phyloP scores from a whole-genome alignment of 2,113 vertebrate genomes.

The Psephotus haematonotus region DNA sequence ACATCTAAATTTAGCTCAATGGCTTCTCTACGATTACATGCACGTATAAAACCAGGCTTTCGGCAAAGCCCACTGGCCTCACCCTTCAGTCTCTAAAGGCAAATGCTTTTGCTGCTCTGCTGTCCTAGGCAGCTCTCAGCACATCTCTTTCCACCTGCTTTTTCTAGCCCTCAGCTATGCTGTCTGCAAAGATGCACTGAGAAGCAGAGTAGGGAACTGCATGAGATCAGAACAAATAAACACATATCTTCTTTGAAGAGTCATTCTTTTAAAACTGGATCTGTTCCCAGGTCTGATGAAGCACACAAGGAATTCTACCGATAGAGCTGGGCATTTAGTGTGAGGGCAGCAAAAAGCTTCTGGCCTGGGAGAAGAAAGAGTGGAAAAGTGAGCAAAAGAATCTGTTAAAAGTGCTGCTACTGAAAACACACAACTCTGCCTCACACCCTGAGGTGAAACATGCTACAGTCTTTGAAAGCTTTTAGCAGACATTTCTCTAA shows the following conservation, averaged over 20 bases:
- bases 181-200: neutral
- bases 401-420: neutral
- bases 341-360: neutral
- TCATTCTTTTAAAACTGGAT: neutral
- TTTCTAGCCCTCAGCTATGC: neutral
- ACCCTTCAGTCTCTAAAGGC: neutral
- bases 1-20: neutral
- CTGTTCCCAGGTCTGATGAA: neutral
- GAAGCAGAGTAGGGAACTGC: neutral
- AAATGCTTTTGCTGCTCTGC: neutral
- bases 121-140: neutral
- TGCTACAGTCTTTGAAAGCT: neutral
- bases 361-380: neutral
- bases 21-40: neutral
- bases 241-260: neutral
- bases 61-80: neutral
- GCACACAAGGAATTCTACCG: neutral
- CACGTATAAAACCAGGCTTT: neutral
- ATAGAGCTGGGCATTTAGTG: neutral
- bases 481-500: neutral
- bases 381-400: neutral
- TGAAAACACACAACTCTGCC: neutral
- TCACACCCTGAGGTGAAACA: neutral
- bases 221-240: neutral
- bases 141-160: neutral